phyloP scores from a whole-genome alignment of 2,888 invertebrate species.

The Tenthredo mesomela region DNA sequence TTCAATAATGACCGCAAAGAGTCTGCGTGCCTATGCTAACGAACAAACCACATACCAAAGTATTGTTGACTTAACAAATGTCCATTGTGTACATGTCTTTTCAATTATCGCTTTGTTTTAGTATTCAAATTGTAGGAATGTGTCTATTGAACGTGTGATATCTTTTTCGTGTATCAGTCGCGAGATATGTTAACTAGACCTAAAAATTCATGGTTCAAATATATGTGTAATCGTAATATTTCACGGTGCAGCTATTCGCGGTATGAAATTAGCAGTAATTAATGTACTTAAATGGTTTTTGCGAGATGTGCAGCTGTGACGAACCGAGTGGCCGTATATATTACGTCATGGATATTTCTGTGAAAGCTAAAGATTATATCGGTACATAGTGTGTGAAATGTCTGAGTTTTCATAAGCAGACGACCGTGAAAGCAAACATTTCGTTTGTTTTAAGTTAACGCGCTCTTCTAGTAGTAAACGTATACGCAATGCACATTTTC shows the following conservation, averaged over 20 bases:
- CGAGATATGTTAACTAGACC: not conserved
- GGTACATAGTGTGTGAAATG: not conserved
- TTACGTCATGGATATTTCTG: conserved; percentile 17
- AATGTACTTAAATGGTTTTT: not conserved
- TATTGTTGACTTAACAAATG: not conserved
- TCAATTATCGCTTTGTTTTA: not conserved
- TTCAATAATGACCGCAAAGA: conserved; percentile 1
- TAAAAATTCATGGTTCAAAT: not conserved
- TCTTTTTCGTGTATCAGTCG: not conserved
- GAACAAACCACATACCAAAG: not conserved
- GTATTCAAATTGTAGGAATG: not conserved
- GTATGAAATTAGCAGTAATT: not conserved
- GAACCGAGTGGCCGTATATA: not conserved
- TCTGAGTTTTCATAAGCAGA: not conserved
- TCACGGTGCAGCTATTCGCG: not conserved
- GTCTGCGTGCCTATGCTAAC: not conserved
- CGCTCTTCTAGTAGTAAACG: conserved; percentile 10
- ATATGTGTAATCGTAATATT: not conserved
- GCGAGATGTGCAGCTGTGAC: not conserved
- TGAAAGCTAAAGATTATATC: not conserved
- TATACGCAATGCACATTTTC: not conserved
- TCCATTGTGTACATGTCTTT: not conserved
- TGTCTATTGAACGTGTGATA: not conserved
- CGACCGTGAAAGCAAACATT: conserved; percentile 2
- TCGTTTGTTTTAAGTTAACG: not conserved